Evolutionary conservation across 2,113 vertebrate species (phyloP), one percentile per base, ranked within the genome.

Genomic region (Pseudorhombus dupliciocellatus): DNA sequence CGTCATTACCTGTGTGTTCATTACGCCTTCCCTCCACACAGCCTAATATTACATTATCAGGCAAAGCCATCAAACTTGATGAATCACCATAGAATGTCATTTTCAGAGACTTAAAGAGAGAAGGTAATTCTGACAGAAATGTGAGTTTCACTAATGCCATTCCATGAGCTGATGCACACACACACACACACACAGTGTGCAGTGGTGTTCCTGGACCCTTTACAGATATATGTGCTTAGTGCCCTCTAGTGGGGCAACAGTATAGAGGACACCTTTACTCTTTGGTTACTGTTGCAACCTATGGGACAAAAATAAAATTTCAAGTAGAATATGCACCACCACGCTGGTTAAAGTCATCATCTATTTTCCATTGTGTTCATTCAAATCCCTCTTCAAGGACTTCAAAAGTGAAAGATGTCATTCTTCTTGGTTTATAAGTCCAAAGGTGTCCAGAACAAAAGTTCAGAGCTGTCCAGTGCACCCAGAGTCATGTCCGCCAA

Each of bases 1-100:
- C 69, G 81, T 84, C 83, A 86, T 90, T 89, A 85, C 80, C 84
- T 85, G 76, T 62, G 24, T 82, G 61, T 64, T 87, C 86, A 88
- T 91, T 89, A 88, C 21, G 56, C 7, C 60, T 48, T 80, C 30
- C 68, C 64, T 66, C 46, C 66, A 66, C 62, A 69, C 4, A 70
- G 52, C 37, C 64, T 63, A 66, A 77, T 55, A 76, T 12, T 28
- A 61, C 58, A 53, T 87, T 88, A 86, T 88, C 73, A 88, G 83
- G 60, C 75, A 81, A 66, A 87, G 70, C 66, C 62, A 89, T 90
- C 78, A 81, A 65, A 83, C 61, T 82, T 87, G 84, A 89, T 84
- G 75, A 86, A 86, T 83, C 79, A 82, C 68, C 59, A 72, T 26
- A 48, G 72, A 70, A 81, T 58, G 22, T 22, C 53, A 61, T 82